These are phyloP conservation scores for Ophthalmotilapia sp. DNA, from an alignment of 2,113 vertebrate genomes.

Conservation along the genomic window DNA sequence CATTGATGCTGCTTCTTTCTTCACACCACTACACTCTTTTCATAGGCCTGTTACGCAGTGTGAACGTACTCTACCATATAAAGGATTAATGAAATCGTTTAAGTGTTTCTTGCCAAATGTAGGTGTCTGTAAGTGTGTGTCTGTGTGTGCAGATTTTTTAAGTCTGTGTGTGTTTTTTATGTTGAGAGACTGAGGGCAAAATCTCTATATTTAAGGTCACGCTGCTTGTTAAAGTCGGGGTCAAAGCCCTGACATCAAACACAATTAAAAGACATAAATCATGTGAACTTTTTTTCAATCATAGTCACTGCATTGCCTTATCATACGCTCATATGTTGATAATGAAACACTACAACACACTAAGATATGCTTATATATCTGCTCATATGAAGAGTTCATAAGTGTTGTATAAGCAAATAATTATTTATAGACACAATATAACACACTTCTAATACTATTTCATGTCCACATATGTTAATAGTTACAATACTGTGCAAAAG, in stretches of 20 bases:
- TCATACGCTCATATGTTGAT: neutral
- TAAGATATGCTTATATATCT: neutral
- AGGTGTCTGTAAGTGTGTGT: neutral
- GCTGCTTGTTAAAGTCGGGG: neutral
- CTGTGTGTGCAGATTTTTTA: neutral
- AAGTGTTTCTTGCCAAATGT: neutral
- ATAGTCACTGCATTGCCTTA: constrained; percentile 40
- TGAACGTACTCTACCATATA: neutral
- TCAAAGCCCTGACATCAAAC: neutral
- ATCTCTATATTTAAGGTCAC: neutral
- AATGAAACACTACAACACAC: neutral
- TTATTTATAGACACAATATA: neutral
- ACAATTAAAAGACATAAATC: neutral
- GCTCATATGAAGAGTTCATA: neutral
- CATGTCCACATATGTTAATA: neutral
- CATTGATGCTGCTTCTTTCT: neutral
- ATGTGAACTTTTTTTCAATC: neutral
- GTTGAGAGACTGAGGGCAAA: neutral
- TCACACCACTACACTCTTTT: neutral
- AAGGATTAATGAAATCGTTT: neutral
- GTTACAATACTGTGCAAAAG: neutral
- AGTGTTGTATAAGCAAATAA: neutral
- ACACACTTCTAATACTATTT: neutral
- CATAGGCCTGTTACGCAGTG: neutral
- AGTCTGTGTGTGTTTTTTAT: neutral